Evolutionary conservation across 2,888 invertebrate genomes (phyloP).

Genomic region (Lordiphosa fenestrarum): DNA sequence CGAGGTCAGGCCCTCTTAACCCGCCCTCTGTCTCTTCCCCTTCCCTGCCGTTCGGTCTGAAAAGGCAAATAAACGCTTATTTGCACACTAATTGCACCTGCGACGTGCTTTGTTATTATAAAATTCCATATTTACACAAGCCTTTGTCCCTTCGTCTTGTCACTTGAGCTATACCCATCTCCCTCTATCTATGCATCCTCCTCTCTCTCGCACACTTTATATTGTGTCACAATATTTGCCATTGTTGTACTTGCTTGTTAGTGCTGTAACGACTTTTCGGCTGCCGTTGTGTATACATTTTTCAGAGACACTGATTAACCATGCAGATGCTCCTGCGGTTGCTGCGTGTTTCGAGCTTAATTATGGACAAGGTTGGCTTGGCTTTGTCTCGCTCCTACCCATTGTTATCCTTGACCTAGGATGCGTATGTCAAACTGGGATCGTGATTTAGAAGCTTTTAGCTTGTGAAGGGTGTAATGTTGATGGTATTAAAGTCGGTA

Average conservation of each 20-base stretch:
- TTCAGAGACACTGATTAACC: constrained; percentile 51
- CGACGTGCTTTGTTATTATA: constrained; percentile 75
- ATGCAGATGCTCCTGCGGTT: constrained; percentile 47
- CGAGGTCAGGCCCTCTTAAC: constrained; percentile 50
- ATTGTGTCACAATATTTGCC: constrained; percentile 32
- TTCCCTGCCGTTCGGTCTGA: constrained; percentile 14
- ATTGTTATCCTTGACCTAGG: constrained; percentile 58
- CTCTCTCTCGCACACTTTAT: constrained; percentile 10
- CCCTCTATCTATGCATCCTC: not conserved
- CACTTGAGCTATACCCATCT: constrained; percentile 12
- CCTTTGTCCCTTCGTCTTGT: constrained; percentile 38
- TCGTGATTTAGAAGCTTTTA: constrained; percentile 59
- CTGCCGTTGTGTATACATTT: constrained; percentile 46
- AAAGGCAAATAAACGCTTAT: constrained; percentile 70
- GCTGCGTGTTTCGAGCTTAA: constrained; percentile 49
- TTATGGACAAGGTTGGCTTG: constrained; percentile 41
- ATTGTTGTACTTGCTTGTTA: constrained; percentile 50
- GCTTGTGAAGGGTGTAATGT: constrained; percentile 47
- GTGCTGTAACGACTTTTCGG: constrained; percentile 51
- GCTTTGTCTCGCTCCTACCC: constrained; percentile 12
- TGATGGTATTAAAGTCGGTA: no score
- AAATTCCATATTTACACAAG: constrained; percentile 65
- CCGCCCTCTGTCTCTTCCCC: not conserved
- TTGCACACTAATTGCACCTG: constrained; percentile 75
- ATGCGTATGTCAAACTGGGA: constrained; percentile 5